Evolutionary conservation across 2,113 vertebrate genomes (phyloP).

Genomic region (Puffinus mauretanicus): DNA sequence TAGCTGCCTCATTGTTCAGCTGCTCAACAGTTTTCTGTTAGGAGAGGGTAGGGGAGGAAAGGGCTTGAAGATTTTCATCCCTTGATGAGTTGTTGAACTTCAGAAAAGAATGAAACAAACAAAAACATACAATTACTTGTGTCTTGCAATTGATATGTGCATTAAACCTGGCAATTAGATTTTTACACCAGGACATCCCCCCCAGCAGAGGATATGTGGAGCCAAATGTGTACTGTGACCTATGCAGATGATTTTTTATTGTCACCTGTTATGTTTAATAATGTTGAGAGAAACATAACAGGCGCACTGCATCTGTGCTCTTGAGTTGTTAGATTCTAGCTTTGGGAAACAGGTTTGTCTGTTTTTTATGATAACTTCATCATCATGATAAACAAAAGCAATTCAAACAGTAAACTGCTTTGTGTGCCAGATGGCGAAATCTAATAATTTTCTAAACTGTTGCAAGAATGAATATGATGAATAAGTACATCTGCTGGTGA

Average conservation of each 20-base stretch:
- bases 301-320: neutral
- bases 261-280: neutral
- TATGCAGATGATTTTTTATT: neutral
- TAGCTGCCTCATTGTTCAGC: neutral
- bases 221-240: neutral
- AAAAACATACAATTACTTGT: neutral
- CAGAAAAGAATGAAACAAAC: neutral
- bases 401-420: slow-evolving; percentile 43
- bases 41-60: neutral
- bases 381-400: slow-evolving; percentile 42
- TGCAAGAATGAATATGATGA: slow-evolving; percentile 42
- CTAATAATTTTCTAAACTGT: slow-evolving; percentile 61
- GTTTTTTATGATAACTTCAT: slow-evolving; percentile 11
- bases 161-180: neutral
- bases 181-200: neutral
- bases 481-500: slow-evolving; percentile 62
- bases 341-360: neutral
- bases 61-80: neutral
- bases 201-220: neutral
- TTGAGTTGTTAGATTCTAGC: neutral
- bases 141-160: neutral
- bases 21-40: neutral
- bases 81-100: neutral
- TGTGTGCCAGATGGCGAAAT: slow-evolving; percentile 58
- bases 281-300: neutral